Evolutionary conservation across 2,888 invertebrate genomes (phyloP), one percentile per base, ranked within the genome.

Genomic region (Hydrotaea diabolus): DNA sequence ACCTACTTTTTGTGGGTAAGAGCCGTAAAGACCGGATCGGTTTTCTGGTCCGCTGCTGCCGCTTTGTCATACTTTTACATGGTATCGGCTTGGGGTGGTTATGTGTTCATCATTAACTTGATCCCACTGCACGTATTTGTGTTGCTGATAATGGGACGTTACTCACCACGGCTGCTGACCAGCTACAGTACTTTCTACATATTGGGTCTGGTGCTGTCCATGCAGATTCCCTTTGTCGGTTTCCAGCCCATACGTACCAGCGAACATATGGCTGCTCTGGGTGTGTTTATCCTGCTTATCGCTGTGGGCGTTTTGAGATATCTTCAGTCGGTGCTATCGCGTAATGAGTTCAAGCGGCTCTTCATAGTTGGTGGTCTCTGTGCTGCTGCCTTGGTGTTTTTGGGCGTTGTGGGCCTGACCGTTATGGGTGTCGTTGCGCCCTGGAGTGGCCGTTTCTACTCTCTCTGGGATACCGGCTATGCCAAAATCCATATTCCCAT

Each of bases 1-100:
- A 99, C 99, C 0, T 99, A 99, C 92, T 99, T 96, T 91, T 93
- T 99, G 71, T 99, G 99, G 99, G 96, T 99, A 71, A 98, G 98
- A 92, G 96, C 99, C 78, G 96, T 99, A 7, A 99, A 99, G 93
- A 98, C 97, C 87, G 99, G 99, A 31, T 98, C 99, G 4, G 95
- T 99, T 46, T 99, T 97, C 92, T 99, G 99, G 99, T 96, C 99
- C 4, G 95, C 97, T 46, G 95, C 98, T 91, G 96, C 99, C 77
- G 97, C 99, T 8, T 91, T 99, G 4, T 98, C 99, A 0, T 99
- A 99, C 93, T 99, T 99, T 93, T 99, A 99, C 93, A 99, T 99
- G 99, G 99, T 99, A 1, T 99, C 99, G 85, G 99, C 99, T 87
- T 99, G 99, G 99, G 99, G 99, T 88, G 99, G 99, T 86, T 99